A percentile compares a stretch with the other conserved stretches of the same genome.
phyloP scores from a whole-genome alignment of 2,888 invertebrate species.

The Nesidiocoris tenuis region DNA sequence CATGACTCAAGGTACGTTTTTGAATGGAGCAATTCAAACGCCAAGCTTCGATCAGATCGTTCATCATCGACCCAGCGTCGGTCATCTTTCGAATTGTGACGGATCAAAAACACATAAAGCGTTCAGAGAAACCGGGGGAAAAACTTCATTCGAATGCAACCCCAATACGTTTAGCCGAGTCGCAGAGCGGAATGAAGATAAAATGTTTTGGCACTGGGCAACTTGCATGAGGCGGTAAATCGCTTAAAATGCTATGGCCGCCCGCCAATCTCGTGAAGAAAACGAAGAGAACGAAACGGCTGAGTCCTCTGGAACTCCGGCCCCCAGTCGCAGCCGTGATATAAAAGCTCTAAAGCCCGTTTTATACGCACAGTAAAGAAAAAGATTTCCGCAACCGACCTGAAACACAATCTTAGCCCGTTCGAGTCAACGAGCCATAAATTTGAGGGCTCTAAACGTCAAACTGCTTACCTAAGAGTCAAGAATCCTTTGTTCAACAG shows the following conservation, averaged over 20 bases:
- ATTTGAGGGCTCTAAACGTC: neutral
- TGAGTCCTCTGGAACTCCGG: neutral
- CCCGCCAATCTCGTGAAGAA: slow-evolving; percentile 22
- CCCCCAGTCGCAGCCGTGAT: neutral
- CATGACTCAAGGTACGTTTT: too few relatives aligned
- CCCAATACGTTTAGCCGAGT: neutral
- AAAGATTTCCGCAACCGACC: neutral
- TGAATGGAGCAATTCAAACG: too few relatives aligned
- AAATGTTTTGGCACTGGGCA: slow-evolving; percentile 21
- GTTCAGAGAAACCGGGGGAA: too few relatives aligned
- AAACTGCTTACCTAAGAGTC: neutral
- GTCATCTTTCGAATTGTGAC: too few relatives aligned
- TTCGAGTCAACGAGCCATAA: neutral
- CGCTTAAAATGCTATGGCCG: slow-evolving; percentile 31
- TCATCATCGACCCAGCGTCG: too few relatives aligned
- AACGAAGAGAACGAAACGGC: neutral
- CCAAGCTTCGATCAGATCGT: too few relatives aligned
- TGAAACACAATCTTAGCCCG: neutral
- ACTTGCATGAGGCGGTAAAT: slow-evolving; percentile 20
- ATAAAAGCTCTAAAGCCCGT: neutral
- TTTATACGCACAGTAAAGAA: neutral
- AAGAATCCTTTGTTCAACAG: neutral
- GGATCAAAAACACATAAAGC: too few relatives aligned
- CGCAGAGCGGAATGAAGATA: slow-evolving; percentile 17
- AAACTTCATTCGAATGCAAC: too few relatives aligned